Conservation (phyloP, 2,888 invertebrate genomes). For the Micropterix aruncella region DNA sequence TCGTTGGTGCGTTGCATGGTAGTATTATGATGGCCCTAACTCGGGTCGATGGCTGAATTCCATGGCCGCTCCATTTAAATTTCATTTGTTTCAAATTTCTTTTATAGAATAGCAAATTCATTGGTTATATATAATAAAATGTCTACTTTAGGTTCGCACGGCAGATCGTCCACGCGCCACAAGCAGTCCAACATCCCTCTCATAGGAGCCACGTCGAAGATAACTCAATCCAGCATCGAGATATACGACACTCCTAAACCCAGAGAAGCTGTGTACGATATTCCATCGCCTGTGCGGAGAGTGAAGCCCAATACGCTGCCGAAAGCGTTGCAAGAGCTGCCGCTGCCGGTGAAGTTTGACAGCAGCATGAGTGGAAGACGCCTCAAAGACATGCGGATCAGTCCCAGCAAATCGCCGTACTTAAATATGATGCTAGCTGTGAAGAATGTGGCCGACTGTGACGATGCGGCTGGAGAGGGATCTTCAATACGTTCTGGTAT, state of each 20-base stretch:
- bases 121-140: no score
- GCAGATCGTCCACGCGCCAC: slow-evolving; percentile 23
- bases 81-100: no score
- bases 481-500: no score
- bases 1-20: no score
- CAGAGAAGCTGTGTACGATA: slow-evolving; percentile 30
- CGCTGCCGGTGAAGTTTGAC: background rate
- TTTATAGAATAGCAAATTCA: no score
- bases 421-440: background rate
- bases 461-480: no score
- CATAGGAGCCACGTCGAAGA: slow-evolving; percentile 36
- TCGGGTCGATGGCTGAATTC: no score
- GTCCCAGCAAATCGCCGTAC: background rate
- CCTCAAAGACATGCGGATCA: background rate
- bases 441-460: background rate
- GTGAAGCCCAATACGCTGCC: background rate
- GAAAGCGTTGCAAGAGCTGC: background rate
- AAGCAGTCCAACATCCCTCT: slow-evolving; percentile 32
- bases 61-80: no score
- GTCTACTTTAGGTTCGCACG: slow-evolving; percentile 9
- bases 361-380: background rate
- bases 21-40: no score
- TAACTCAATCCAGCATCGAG: slow-evolving; percentile 35
- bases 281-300: slow-evolving; percentile 14
- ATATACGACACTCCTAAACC: slow-evolving; percentile 25